These are phyloP conservation scores for Podocnemis expansa DNA, from an alignment of 2,113 vertebrate genomes.

Conservation along the genomic window DNA sequence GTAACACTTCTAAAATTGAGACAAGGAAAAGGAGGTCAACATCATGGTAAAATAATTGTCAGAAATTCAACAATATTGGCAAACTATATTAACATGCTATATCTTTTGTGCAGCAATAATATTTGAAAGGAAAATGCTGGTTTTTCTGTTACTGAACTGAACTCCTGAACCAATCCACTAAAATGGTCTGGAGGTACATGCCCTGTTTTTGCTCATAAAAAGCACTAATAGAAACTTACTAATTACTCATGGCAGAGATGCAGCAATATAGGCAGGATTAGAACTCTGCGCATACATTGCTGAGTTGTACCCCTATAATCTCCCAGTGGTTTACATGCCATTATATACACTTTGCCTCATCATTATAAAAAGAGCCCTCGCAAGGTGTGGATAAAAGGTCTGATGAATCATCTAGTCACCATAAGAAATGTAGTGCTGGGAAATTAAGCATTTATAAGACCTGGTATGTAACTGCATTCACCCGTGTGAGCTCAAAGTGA, in stretches of 20 bases:
- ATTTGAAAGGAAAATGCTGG: not conserved
- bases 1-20: not conserved
- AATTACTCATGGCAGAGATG: not conserved
- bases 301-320: not conserved
- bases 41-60: not conserved
- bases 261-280: not conserved
- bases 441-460: slow-evolving; percentile 16
- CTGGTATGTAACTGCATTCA: not conserved
- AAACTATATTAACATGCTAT: no score
- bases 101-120: not conserved
- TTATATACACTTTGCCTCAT: not conserved
- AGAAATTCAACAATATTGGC: not conserved
- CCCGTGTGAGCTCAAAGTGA: not conserved
- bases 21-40: not conserved
- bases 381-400: not conserved
- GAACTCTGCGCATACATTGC: not conserved
- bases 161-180: not conserved
- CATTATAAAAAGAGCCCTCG: not conserved
- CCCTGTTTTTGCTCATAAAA: not conserved
- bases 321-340: not conserved
- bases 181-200: not conserved
- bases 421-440: not conserved
- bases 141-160: not conserved
- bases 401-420: slow-evolving; percentile 6
- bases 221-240: not conserved